These are phyloP conservation scores for Amphipyra tragopoginis DNA, from an alignment of 2,888 invertebrate genomes.

Conservation along the genomic window DNA sequence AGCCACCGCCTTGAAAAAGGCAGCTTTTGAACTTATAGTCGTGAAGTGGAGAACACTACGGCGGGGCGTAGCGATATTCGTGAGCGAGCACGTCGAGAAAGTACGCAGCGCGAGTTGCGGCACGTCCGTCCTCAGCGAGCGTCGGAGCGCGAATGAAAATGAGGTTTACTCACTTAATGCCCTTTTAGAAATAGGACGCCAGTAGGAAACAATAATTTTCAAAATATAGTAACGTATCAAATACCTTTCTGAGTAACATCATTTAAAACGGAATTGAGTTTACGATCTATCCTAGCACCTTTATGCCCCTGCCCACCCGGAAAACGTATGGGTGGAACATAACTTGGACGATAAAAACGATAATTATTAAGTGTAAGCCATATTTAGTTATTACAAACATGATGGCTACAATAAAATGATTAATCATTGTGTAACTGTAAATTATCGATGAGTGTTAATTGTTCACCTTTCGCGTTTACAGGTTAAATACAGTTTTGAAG, in stretches of 20 bases:
- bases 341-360: slow-evolving; percentile 58
- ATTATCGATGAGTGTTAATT: slow-evolving; percentile 37
- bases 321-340: slow-evolving; percentile 42
- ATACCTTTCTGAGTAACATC: slow-evolving; percentile 52
- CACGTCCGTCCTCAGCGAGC: too few relatives aligned
- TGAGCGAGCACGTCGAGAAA: too few relatives aligned
- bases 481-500: slow-evolving; percentile 11
- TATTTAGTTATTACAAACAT: slow-evolving; percentile 54
- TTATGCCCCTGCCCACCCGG: slow-evolving; percentile 58
- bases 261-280: slow-evolving; percentile 56
- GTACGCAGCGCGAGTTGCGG: too few relatives aligned
- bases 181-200: too few relatives aligned
- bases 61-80: too few relatives aligned
- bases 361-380: slow-evolving; percentile 61
- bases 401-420: slow-evolving; percentile 51
- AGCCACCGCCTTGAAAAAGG: too few relatives aligned
- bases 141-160: too few relatives aligned
- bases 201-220: slow-evolving; percentile 53
- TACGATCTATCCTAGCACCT: slow-evolving; percentile 46
- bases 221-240: slow-evolving; percentile 54
- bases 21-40: too few relatives aligned
- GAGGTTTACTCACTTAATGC: too few relatives aligned
- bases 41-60: too few relatives aligned
- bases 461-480: slow-evolving; percentile 13
- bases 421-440: slow-evolving; percentile 55